phyloP scores from a whole-genome alignment of 2,797 vertebrate species.

The Dipus sagitta region DNA sequence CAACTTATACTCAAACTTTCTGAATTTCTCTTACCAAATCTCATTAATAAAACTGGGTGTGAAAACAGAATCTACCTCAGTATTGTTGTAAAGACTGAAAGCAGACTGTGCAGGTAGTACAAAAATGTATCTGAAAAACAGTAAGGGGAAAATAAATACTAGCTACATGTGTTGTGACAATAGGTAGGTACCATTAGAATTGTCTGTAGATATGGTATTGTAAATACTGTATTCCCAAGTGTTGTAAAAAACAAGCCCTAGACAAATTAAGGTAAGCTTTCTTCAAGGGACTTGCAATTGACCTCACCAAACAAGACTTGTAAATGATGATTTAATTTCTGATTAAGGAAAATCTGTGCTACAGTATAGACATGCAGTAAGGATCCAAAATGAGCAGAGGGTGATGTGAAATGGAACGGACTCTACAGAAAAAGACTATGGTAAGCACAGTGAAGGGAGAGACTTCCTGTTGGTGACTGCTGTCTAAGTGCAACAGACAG shows the following conservation, averaged over 20 bases:
- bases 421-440: not conserved
- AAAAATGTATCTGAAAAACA: not conserved
- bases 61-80: not conserved
- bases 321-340: not conserved
- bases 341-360: not conserved
- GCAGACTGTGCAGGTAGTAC: not conserved
- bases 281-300: not conserved
- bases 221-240: not conserved
- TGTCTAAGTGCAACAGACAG: not conserved
- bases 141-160: not conserved
- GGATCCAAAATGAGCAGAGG: not conserved
- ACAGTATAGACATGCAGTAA: not conserved
- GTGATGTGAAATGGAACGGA: not conserved
- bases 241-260: not conserved
- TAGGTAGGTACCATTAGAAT: not conserved
- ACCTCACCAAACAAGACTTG: constrained; percentile 1
- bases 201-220: not conserved
- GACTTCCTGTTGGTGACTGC: not conserved
- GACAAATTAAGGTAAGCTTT: not conserved
- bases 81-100: not conserved
- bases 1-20: not conserved
- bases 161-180: not conserved
- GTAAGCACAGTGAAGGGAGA: not conserved
- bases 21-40: not conserved
- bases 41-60: not conserved